Percentiles rank a stretch among this genome's conserved stretches.
These are phyloP conservation scores for Drosophila bifasciata DNA, from an alignment of 1,140 invertebrate species.

Conservation along the genomic window DNA sequence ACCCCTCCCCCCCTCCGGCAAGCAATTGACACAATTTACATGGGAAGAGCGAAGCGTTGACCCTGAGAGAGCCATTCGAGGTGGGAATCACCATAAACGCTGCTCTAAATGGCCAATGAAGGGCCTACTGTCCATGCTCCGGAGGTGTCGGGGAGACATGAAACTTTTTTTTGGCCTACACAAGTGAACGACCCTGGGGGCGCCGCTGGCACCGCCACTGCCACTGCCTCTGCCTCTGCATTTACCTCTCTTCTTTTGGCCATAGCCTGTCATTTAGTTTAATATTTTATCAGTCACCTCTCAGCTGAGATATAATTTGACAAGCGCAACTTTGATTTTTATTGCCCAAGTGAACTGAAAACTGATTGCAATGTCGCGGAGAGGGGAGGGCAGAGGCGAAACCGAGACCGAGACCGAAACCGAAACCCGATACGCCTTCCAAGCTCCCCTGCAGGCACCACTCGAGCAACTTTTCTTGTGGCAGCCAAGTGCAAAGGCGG, in stretches of 20 bases:
- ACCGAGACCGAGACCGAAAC: constrained; percentile 73
- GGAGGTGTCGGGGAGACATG: constrained; percentile 6
- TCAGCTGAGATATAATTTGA: constrained; percentile 63
- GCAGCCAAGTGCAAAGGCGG: constrained; percentile 74
- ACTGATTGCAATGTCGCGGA: constrained; percentile 52
- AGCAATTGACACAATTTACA: constrained; percentile 59
- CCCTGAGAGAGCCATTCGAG: constrained; percentile 43
- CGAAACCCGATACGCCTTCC: constrained; percentile 78
- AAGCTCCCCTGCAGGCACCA: constrained; percentile 56
- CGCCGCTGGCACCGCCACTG: constrained; percentile 38
- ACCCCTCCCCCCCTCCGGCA: constrained; percentile 8
- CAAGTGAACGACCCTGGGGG: constrained; percentile 57
- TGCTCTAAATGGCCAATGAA: constrained; percentile 54
- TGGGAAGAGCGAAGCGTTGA: constrained; percentile 33
- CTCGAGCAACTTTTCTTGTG: constrained; percentile 61
- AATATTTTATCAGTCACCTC: constrained; percentile 60
- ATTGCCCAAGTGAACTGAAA: constrained; percentile 66
- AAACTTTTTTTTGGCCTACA: constrained; percentile 27
- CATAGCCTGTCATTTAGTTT: constrained; percentile 61
- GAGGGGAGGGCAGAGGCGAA: not conserved
- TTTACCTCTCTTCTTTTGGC: constrained; percentile 42
- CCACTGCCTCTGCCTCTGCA: constrained; percentile 26
- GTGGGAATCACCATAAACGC: constrained; percentile 15
- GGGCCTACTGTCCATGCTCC: constrained; percentile 19
- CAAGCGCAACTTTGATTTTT: constrained; percentile 60